Percentiles rank a stretch among this genome's conserved stretches.
phyloP scores from a whole-genome alignment of 2,888 invertebrate species.

The Leptodirus hochenwartii region DNA sequence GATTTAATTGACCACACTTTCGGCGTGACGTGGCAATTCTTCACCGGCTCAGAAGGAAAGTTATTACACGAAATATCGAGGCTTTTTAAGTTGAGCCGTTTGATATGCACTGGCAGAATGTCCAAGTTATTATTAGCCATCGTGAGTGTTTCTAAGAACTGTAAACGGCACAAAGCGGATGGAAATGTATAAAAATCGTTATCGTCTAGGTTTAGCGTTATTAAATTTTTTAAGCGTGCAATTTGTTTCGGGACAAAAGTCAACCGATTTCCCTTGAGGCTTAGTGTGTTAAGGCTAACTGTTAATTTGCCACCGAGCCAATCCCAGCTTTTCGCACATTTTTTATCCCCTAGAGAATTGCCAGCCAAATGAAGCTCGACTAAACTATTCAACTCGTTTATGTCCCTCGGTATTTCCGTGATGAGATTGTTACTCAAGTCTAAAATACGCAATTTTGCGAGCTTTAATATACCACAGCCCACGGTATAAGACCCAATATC shows the following conservation, averaged over 20 bases:
- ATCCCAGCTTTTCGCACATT: constrained; percentile 37
- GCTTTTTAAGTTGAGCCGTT: constrained; percentile 31
- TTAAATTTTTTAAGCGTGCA: constrained; percentile 39
- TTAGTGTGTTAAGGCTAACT: constrained; percentile 36
- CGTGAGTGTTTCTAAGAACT: constrained; percentile 33
- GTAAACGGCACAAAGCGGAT: constrained; percentile 42
- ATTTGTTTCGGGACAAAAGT: constrained; percentile 39
- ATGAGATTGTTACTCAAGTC: constrained; percentile 56
- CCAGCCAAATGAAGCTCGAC: constrained; percentile 41
- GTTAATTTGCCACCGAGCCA: constrained; percentile 42
- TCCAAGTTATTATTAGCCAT: constrained; percentile 34
- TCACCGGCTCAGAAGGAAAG: constrained; percentile 22
- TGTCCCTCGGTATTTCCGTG: constrained; percentile 45
- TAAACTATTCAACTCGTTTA: constrained; percentile 43
- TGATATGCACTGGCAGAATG: constrained; percentile 40
- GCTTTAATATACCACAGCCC: constrained; percentile 46
- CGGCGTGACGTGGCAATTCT: constrained; percentile 11
- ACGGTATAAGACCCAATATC: constrained; percentile 44
- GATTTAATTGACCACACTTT: constrained; percentile 27
- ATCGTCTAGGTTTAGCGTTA: constrained; percentile 42
- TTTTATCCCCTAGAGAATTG: constrained; percentile 48
- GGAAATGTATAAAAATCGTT: constrained; percentile 43
- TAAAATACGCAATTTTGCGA: constrained; percentile 43
- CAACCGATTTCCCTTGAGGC: constrained; percentile 44
- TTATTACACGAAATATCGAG: constrained; percentile 40